phyloP scores from a whole-genome alignment of 2,797 vertebrate species.

The Sebastes taczanowskii region DNA sequence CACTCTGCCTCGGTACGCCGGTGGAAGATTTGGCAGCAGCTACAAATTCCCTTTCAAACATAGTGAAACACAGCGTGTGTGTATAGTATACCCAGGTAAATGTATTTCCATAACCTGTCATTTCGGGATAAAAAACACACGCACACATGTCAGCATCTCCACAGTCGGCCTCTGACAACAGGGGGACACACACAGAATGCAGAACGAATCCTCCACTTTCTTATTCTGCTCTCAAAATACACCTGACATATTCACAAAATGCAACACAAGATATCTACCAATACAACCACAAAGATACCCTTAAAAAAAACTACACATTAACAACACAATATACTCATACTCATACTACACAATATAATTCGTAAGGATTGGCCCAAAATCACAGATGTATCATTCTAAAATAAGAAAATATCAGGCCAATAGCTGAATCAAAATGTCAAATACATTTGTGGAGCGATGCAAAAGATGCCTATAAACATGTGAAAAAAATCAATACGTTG shows the following conservation, averaged over 20 bases:
- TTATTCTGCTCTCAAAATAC: conserved; percentile 33
- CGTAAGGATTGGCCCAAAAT: not conserved
- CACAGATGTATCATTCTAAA: not conserved
- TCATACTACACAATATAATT: too few relatives aligned
- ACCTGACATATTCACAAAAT: conserved; percentile 9
- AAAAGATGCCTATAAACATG: not conserved
- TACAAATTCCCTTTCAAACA: conserved; percentile 60
- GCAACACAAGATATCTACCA: not conserved
- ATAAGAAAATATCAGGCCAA: too few relatives aligned
- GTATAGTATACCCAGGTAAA: conserved; percentile 42
- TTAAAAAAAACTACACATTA: not conserved
- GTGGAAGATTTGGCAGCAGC: conserved; percentile 56
- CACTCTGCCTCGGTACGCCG: conserved; percentile 7
- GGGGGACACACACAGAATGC: not conserved
- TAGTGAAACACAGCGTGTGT: conserved; percentile 19
- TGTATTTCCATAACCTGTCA: conserved; percentile 56
- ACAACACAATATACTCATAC: too few relatives aligned
- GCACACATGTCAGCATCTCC: conserved; percentile 33
- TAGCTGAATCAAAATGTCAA: not conserved
- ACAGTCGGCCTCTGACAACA: conserved; percentile 18
- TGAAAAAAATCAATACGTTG: not conserved
- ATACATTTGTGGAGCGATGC: not conserved
- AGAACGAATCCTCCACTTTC: not conserved
- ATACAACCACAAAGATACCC: not conserved
- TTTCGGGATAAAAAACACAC: conserved; percentile 17